Evolutionary conservation across 37 sponge, comb jelly and placozoan species (phyloP).

Genomic region (Dysidea cf. avara): DNA sequence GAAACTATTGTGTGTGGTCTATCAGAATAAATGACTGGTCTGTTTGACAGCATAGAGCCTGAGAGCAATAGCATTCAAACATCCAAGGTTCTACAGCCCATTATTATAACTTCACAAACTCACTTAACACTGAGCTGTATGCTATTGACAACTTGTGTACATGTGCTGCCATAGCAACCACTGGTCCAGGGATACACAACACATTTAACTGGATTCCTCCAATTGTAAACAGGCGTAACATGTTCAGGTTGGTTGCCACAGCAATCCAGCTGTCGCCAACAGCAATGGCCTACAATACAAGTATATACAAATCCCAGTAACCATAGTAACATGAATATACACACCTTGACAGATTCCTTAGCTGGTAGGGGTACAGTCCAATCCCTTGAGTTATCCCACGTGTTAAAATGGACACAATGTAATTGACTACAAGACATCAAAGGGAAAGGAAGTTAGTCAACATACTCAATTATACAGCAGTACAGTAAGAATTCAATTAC

Average conservation of each 20-base stretch:
- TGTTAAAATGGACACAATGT: constrained; percentile 62
- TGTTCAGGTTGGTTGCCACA: constrained; percentile 59
- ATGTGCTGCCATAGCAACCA: constrained; percentile 52
- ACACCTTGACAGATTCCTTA: constrained; percentile 51
- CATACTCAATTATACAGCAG: too few species aligned
- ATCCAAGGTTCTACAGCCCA: too few species aligned
- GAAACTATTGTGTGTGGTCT: too few species aligned
- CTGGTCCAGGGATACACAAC: constrained; percentile 57
- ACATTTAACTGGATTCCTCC: constrained; percentile 72
- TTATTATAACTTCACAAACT: background rate
- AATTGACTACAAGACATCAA: constrained; percentile 51
- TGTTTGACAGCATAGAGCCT: too few species aligned
- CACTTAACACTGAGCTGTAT: constrained; percentile 51
- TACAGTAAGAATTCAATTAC: too few species aligned
- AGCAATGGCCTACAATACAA: constrained; percentile 9
- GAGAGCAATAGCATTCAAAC: too few species aligned
- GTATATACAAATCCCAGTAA: background rate
- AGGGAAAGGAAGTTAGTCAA: too few species aligned
- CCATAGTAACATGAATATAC: constrained; percentile 7
- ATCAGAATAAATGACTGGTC: too few species aligned
- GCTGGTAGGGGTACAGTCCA: constrained; percentile 63
- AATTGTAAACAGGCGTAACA: constrained; percentile 55
- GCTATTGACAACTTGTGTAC: constrained; percentile 45
- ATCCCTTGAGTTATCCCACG: constrained; percentile 64
- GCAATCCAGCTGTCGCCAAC: constrained; percentile 76